phyloP scores from a whole-genome alignment of 2,888 invertebrate species.

The Bugulina stolonifera region DNA sequence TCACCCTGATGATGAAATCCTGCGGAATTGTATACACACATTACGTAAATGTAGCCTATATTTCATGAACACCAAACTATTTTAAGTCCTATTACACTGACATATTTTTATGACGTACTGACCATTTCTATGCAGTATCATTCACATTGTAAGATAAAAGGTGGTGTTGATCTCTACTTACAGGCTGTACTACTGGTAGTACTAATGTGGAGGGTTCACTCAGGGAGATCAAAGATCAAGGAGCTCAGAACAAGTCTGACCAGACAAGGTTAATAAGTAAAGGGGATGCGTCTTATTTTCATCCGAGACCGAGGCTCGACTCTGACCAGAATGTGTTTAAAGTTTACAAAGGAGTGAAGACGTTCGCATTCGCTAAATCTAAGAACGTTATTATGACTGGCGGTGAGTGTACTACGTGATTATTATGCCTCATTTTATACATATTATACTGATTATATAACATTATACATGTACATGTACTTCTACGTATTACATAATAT shows the following conservation, averaged over 20 bases:
- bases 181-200: conserved; percentile 50
- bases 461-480: too few relatives aligned
- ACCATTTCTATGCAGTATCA: too few relatives aligned
- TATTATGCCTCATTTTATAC: too few relatives aligned
- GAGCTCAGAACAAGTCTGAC: conserved; percentile 21
- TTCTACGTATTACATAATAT: too few relatives aligned
- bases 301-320: conserved; percentile 36
- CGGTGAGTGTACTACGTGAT: conserved; percentile 41
- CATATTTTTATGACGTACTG: too few relatives aligned
- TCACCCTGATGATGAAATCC: too few relatives aligned
- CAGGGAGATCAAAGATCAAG: conserved; percentile 43
- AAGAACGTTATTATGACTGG: conserved; percentile 53
- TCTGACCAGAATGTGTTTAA: conserved; percentile 51
- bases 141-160: background rate
- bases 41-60: too few relatives aligned
- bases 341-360: conserved; percentile 53
- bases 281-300: conserved; percentile 17
- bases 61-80: too few relatives aligned
- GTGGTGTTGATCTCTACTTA: background rate
- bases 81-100: too few relatives aligned
- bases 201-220: conserved; percentile 50
- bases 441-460: too few relatives aligned
- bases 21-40: too few relatives aligned
- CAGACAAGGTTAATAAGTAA: conserved; percentile 26
- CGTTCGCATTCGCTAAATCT: conserved; percentile 51